Conservation (phyloP, 2,888 invertebrate species). For the Drosophila multiciliata region DNA sequence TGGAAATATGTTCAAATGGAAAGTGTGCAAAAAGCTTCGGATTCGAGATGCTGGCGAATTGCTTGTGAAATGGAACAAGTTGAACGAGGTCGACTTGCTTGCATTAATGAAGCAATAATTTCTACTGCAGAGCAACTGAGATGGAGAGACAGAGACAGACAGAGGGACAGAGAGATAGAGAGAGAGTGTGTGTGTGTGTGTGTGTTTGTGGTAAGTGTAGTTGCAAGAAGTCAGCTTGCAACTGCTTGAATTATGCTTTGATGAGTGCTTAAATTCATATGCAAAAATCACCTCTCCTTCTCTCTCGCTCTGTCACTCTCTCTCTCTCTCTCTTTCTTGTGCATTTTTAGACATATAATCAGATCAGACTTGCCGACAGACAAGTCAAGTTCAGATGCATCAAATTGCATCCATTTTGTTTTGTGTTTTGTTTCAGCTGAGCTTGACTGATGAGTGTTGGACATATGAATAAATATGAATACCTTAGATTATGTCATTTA, state of each 20-base stretch:
- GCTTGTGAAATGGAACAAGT: conserved; percentile 65
- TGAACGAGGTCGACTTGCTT: conserved; percentile 69
- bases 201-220: not conserved
- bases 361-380: not conserved
- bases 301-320: not conserved
- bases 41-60: conserved; percentile 42
- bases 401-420: conserved; percentile 27
- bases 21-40: conserved; percentile 47
- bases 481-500: not conserved
- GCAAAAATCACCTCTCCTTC: not conserved
- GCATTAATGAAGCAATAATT: conserved; percentile 64
- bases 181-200: not conserved
- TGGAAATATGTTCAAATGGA: conserved; percentile 37
- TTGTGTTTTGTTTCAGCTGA: not conserved
- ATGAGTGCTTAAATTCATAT: conserved; percentile 14
- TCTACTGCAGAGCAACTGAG: not conserved
- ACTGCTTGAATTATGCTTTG: conserved; percentile 3
- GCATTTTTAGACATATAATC: not conserved
- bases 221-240: not conserved
- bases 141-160: not conserved
- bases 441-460: conserved; percentile 19
- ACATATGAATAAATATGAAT: not conserved
- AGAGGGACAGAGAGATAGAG: no score
- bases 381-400: conserved; percentile 48
- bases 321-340: not conserved